Evolutionary conservation across 2,797 vertebrate species (phyloP), one percentile per base, ranked within the genome.

Genomic region (Hydrolagus colliei): DNA sequence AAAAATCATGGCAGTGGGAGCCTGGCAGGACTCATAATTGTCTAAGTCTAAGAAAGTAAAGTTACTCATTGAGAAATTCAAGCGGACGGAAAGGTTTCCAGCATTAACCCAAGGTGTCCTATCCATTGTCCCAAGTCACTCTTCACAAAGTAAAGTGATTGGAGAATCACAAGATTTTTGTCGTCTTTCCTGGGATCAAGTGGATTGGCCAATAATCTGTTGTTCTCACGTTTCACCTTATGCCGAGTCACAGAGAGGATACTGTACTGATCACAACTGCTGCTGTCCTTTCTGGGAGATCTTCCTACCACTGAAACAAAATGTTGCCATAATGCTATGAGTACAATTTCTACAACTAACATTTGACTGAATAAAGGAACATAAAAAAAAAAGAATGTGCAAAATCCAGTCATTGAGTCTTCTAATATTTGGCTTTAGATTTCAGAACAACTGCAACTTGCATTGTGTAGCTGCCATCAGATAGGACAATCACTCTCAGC

Each of bases 1-100:
- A 87, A 95, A 95, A 87, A 95, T 91, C 91, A 95, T 92, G 86
- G 93, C 92, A 89, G 94, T 87, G 22, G 94, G 94, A 86, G 94
- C 89, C 0, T 87, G 91, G 73, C 94, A 95, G 2, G 94, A 92
- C 72, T 92, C 90, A 8, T 91, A 41, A 35, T 71, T 16, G 65
- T 68, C 73, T 4, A 62, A 52, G 32, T 35, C 90, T 35, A 90
- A 78, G 41, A 90, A 59, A 22, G 85, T 91, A 0, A 91, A 90
- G 79, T 88, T 90, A 88, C 32, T 20, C 62, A 89, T 90, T 0
- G 93, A 93, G 86, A 89, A 87, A 86, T 94, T 94, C 75, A 86
- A 86, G 52, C 87, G 86, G 8, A 89, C 0, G 0, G 94, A 94
- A 65, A 87, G 32, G 68, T 95, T 95, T 87, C 88, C 92, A 86